phyloP scores from a whole-genome alignment of 2,113 vertebrate genomes.

The Centropus unirufus region DNA sequence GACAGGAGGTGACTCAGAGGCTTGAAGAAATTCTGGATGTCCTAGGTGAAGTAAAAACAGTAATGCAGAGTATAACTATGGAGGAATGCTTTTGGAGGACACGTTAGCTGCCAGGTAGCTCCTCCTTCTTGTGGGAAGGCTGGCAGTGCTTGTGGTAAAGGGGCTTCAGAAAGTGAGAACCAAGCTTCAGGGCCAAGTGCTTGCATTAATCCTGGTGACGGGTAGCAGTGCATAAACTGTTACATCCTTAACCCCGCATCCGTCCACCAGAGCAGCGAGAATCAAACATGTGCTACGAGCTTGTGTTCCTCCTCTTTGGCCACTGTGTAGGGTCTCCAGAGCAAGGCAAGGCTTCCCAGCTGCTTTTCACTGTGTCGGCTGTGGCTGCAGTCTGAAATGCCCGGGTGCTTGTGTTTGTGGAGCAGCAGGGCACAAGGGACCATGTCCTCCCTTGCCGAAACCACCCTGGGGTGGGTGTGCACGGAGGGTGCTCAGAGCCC shows the following conservation, averaged over 20 bases:
- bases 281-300: neutral
- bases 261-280: neutral
- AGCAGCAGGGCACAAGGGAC: neutral
- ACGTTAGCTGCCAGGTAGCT: neutral
- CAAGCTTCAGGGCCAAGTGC: neutral
- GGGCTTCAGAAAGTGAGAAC: neutral
- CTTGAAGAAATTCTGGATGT: neutral
- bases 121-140: neutral
- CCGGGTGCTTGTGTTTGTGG: neutral
- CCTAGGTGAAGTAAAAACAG: neutral
- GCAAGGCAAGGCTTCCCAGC: neutral
- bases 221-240: neutral
- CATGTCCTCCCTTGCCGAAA: neutral
- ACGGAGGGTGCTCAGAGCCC: neutral
- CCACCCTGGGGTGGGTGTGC: no score
- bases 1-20: neutral
- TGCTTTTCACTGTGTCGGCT: fast-evolving
- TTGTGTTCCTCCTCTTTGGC: neutral
- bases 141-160: neutral
- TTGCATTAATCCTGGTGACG: neutral
- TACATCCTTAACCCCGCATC: neutral
- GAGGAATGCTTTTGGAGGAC: neutral
- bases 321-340: neutral
- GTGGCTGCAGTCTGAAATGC: neutral
- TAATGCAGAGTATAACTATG: neutral